These are phyloP conservation scores for Masnerella sp. DNA, from an alignment of 2,888 invertebrate species.

Conservation along the genomic window DNA sequence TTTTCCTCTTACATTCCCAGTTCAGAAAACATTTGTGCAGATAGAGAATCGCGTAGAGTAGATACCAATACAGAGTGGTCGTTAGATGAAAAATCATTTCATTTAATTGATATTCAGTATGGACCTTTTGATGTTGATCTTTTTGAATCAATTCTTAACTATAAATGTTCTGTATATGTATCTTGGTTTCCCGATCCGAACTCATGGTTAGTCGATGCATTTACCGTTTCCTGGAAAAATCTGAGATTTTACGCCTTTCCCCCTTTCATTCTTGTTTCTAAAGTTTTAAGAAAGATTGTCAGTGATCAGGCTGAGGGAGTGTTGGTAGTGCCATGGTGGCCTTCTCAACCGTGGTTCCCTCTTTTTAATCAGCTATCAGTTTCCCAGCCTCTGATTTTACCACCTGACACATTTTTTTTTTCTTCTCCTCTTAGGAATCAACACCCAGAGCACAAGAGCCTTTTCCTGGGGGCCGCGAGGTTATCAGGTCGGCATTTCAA, in stretches of 20 bases:
- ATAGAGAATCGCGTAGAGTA: conserved; percentile 61
- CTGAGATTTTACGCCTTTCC: conserved; percentile 23
- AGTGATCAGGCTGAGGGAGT: conserved; percentile 65
- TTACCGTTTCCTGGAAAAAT: conserved; percentile 8
- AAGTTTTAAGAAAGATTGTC: conserved; percentile 64
- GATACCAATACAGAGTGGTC: conserved; percentile 59
- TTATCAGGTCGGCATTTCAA: conserved; percentile 60
- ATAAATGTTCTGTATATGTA: conserved; percentile 2
- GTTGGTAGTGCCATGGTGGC: conserved; percentile 66
- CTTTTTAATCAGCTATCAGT: conserved; percentile 54
- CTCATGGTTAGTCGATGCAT: conserved; percentile 9
- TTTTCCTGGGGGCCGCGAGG: conserved; percentile 66
- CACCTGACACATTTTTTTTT: conserved; percentile 39
- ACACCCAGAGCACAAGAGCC: conserved; percentile 62
- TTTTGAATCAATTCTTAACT: conserved; percentile 11
- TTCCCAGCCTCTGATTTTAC: conserved; percentile 19
- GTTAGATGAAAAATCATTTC: neutral
- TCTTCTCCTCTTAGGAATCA: conserved; percentile 61
- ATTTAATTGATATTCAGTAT: neutral
- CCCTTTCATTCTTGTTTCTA: conserved; percentile 64
- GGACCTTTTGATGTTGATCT: conserved; percentile 9
- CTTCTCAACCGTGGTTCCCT: conserved; percentile 68
- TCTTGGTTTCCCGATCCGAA: conserved; percentile 31
- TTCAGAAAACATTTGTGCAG: conserved; percentile 63
- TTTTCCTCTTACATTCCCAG: conserved; percentile 69